Conservation (phyloP, 2,113 vertebrate species). For the Xenotilapia flavipinnis region DNA sequence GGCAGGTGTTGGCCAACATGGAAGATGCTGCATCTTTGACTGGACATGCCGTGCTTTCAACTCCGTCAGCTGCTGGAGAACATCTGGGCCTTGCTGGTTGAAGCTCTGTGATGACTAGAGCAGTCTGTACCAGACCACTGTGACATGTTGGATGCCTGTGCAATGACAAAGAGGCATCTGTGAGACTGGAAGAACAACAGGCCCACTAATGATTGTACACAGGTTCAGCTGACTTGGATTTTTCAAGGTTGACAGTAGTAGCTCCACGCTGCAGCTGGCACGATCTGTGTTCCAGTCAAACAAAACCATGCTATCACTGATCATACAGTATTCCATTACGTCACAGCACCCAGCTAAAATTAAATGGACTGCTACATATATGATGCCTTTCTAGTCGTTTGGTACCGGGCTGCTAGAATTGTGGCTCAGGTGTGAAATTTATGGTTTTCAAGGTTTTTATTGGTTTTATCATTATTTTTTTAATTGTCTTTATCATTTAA, state of each 20-base stretch:
- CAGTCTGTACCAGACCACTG: constrained; percentile 8
- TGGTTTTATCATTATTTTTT: neutral
- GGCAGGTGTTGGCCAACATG: constrained; percentile 61
- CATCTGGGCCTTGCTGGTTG: constrained; percentile 46
- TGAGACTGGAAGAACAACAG: constrained; percentile 17
- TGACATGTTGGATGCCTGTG: constrained; percentile 26
- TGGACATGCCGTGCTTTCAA: constrained; percentile 42
- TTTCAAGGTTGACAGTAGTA: neutral
- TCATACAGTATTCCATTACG: neutral
- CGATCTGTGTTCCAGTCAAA: neutral
- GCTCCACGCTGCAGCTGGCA: neutral
- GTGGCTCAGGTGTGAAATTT: neutral
- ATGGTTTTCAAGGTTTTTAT: neutral
- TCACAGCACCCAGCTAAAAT: neutral
- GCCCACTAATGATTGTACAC: neutral
- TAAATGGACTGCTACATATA: neutral
- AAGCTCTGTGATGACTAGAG: constrained; percentile 21
- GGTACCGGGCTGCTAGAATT: neutral
- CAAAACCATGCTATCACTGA: neutral
- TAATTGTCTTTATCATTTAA: neutral
- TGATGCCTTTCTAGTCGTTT: neutral
- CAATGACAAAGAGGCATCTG: constrained; percentile 53
- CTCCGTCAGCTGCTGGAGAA: constrained; percentile 56
- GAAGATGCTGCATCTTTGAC: constrained; percentile 43
- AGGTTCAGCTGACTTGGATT: neutral